phyloP scores from a whole-genome alignment of 2,797 vertebrate genomes.

The Anguilla megastoma region DNA sequence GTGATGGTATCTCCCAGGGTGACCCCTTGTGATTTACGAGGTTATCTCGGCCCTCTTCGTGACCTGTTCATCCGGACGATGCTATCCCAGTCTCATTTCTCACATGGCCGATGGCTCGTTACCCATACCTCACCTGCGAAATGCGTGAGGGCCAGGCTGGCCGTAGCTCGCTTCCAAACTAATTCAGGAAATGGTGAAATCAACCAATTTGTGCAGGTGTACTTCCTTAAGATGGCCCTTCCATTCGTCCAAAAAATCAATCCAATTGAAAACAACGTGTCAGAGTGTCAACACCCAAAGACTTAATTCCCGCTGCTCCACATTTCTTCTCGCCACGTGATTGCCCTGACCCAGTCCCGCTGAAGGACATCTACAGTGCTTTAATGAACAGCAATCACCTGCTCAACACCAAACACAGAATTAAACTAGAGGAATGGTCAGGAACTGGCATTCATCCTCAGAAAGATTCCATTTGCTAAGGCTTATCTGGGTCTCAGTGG shows the following conservation, averaged over 20 bases:
- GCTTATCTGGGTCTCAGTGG: neutral
- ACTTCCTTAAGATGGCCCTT: neutral
- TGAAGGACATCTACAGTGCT: neutral
- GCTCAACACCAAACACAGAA: neutral
- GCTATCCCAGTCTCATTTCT: neutral
- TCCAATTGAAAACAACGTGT: neutral
- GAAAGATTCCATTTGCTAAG: neutral
- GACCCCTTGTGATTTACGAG: conserved; percentile 5
- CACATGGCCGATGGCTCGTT: neutral
- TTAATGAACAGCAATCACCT: neutral
- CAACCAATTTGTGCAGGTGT: neutral
- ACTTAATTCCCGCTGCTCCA: neutral
- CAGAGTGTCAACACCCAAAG: neutral
- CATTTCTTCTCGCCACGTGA: neutral
- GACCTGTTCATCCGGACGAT: neutral
- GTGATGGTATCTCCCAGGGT: neutral
- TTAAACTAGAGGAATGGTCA: neutral
- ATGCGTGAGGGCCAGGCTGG: neutral
- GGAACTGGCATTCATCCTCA: neutral
- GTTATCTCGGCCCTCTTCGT: neutral
- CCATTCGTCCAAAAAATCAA: neutral
- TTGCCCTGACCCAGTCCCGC: neutral
- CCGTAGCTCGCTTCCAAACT: neutral
- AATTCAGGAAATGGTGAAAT: neutral
- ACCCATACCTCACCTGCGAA: neutral